Conservation (phyloP, 2,797 vertebrate genomes). For the Molossus molossus region DNA sequence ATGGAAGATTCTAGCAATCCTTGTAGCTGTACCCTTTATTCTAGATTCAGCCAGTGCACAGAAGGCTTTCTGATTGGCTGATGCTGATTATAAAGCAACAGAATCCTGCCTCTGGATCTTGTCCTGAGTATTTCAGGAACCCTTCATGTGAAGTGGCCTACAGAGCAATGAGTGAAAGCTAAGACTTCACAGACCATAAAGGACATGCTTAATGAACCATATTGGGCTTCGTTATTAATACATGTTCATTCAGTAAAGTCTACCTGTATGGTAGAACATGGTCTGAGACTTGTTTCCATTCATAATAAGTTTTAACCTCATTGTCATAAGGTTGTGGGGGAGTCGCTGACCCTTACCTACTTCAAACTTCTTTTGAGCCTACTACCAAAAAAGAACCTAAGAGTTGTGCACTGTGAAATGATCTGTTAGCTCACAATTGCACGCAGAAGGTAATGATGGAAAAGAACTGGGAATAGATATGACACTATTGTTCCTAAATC, state of each 20-base stretch:
- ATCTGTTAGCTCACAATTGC: not conserved
- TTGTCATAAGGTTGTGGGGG: not conserved
- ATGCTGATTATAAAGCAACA: not conserved
- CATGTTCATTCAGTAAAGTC: not conserved
- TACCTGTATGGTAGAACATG: not conserved
- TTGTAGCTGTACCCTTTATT: not conserved
- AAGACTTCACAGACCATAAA: not conserved
- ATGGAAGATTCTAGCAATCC: not conserved
- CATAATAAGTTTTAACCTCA: not conserved
- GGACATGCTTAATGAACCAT: not conserved
- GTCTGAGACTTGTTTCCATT: not conserved
- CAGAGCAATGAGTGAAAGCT: not conserved
- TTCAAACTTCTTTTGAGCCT: not conserved
- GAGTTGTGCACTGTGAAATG: not conserved
- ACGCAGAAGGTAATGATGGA: not conserved
- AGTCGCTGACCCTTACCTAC: not conserved
- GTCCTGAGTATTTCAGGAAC: constrained; percentile 4
- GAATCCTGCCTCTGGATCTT: not conserved
- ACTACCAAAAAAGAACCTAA: constrained; percentile 13
- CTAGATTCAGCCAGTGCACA: not conserved
- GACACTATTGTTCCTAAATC: not conserved
- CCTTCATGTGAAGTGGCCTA: not conserved
- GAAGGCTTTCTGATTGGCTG: not conserved
- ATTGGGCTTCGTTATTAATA: not conserved
- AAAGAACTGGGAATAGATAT: not conserved